Percentiles rank a stretch among this genome's conserved stretches.
phyloP scores from a whole-genome alignment of 2,888 invertebrate species.

The Archaeoteleia sp. region DNA sequence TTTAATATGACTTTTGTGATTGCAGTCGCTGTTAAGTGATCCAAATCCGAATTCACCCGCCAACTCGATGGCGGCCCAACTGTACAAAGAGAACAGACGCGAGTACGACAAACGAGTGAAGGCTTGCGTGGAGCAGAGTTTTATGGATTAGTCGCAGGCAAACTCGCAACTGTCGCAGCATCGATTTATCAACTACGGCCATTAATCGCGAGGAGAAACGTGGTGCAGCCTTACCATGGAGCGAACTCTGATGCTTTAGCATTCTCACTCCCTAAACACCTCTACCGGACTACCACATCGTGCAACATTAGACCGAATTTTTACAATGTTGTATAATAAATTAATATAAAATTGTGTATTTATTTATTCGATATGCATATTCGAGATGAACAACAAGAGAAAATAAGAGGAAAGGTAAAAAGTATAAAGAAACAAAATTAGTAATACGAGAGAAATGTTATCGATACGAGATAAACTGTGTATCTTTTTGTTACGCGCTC shows the following conservation, averaged over 20 bases:
- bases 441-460: slow-evolving; percentile 55
- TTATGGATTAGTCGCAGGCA: slow-evolving; percentile 87
- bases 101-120: slow-evolving; percentile 99
- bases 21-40: slow-evolving; percentile 98
- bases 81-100: slow-evolving; percentile 98
- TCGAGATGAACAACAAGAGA: slow-evolving; percentile 51
- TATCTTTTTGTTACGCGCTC: slow-evolving; percentile 16
- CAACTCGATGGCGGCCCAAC: slow-evolving; percentile 98
- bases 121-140: slow-evolving; percentile 99
- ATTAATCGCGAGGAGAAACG: slow-evolving; percentile 64
- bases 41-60: slow-evolving; percentile 99
- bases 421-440: slow-evolving; percentile 61
- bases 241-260: slow-evolving; percentile 70
- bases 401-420: slow-evolving; percentile 47
- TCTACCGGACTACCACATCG: slow-evolving; percentile 58
- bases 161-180: slow-evolving; percentile 54
- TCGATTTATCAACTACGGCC: slow-evolving; percentile 63
- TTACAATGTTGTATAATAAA: slow-evolving; percentile 74
- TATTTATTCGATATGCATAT: slow-evolving; percentile 70
- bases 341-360: slow-evolving; percentile 73
- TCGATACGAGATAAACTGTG: slow-evolving; percentile 12
- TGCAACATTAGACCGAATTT: slow-evolving; percentile 71
- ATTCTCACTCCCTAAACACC: slow-evolving; percentile 67
- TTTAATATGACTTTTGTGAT: slow-evolving; percentile 75
- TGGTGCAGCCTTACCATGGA: slow-evolving; percentile 71